phyloP scores from a whole-genome alignment of 2,113 vertebrate species.

The Stigmatopora argus region DNA sequence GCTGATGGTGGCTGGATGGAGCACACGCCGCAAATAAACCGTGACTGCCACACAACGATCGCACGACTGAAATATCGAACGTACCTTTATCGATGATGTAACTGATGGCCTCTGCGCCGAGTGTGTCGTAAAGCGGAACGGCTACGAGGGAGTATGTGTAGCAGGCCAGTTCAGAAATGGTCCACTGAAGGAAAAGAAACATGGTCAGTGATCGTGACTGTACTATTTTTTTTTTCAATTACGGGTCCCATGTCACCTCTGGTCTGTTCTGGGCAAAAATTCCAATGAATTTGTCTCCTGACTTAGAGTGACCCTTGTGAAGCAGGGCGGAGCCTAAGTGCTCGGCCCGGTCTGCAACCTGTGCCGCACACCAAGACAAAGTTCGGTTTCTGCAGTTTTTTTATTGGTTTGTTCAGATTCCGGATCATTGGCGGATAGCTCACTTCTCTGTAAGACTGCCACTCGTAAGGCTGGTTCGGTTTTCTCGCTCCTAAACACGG shows the following conservation, averaged over 20 bases:
- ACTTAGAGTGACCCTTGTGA: slow-evolving; percentile 78
- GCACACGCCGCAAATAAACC: slow-evolving; percentile 7
- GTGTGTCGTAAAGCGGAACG: slow-evolving; percentile 92
- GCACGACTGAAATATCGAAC: too few species aligned
- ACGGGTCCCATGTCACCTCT: slow-evolving; percentile 73
- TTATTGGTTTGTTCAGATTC: too few species aligned
- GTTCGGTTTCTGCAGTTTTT: neutral
- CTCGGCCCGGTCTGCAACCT: slow-evolving; percentile 79
- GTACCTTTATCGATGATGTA: slow-evolving; percentile 89
- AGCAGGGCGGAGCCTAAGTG: slow-evolving; percentile 83
- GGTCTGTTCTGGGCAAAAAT: slow-evolving; percentile 94
- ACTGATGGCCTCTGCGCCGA: slow-evolving; percentile 82
- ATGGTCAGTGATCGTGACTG: neutral
- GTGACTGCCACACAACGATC: neutral
- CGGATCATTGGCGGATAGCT: slow-evolving; percentile 2
- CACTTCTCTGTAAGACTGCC: slow-evolving; percentile 90
- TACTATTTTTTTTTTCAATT: neutral
- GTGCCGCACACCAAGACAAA: slow-evolving; percentile 8
- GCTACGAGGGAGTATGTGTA: slow-evolving; percentile 87
- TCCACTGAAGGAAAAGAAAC: slow-evolving; percentile 75
- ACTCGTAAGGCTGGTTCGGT: slow-evolving; percentile 89
- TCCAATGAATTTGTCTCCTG: slow-evolving; percentile 78
- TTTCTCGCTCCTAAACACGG: slow-evolving; percentile 90
- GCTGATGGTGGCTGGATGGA: slow-evolving; percentile 76
- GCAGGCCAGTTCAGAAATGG: slow-evolving; percentile 86